Evolutionary conservation across 2,113 vertebrate species (phyloP).

Genomic region (Tympanuchus pallidicinctus): DNA sequence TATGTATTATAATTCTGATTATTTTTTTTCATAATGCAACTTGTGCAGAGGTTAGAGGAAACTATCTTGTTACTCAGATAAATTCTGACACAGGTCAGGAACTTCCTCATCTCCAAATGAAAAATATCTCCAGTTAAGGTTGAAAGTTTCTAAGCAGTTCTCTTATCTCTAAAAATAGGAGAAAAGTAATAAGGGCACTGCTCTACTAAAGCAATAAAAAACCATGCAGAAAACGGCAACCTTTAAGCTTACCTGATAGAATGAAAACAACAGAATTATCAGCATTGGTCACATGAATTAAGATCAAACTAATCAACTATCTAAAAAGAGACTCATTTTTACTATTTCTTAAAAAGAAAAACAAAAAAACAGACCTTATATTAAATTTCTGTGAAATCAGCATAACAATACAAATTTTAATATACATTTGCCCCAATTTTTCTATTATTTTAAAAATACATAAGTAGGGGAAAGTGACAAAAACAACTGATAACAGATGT

Average conservation of each 20-base stretch:
- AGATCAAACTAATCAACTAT: not conserved
- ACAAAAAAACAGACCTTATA: not conserved
- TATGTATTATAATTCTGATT: not conserved
- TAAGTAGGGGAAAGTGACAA: constrained; percentile 7
- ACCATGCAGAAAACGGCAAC: not conserved
- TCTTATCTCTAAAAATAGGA: not conserved
- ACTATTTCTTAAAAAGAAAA: not conserved
- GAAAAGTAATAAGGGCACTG: not conserved
- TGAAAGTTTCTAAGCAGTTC: not conserved
- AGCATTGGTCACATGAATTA: not conserved
- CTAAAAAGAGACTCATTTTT: constrained; percentile 7
- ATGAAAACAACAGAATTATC: not conserved
- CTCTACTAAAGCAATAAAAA: not conserved
- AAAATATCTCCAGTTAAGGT: not conserved
- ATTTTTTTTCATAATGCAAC: not conserved
- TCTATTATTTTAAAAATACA: constrained; percentile 26
- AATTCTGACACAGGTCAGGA: not conserved
- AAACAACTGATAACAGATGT: constrained; percentile 23
- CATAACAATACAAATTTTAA: not conserved
- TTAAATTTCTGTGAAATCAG: not conserved
- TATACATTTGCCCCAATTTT: not conserved
- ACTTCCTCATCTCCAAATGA: not conserved
- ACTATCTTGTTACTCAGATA: not conserved
- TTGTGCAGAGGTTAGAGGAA: not conserved
- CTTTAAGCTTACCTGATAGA: not conserved